Percentiles rank a stretch among this genome's conserved stretches.
phyloP scores from a whole-genome alignment of 2,888 invertebrate genomes.

The Saturnia pavonia region DNA sequence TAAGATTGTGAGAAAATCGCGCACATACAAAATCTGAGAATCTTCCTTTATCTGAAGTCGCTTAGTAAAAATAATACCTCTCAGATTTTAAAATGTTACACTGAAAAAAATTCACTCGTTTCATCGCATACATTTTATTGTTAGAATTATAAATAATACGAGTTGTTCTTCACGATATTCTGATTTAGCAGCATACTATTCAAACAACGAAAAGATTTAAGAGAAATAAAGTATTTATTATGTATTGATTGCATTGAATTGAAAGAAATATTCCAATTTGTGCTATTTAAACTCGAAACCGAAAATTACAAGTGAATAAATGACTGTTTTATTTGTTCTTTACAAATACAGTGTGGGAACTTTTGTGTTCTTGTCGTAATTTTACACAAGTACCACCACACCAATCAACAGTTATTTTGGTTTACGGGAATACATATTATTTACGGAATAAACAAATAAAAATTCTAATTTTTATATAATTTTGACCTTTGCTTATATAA shows the following conservation, averaged over 20 bases:
- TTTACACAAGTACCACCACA: too few relatives aligned
- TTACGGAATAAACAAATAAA: background rate
- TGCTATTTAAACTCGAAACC: slow-evolving; percentile 8
- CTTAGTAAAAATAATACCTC: background rate
- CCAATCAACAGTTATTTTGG: background rate
- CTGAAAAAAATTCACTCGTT: background rate
- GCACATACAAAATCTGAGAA: too few relatives aligned
- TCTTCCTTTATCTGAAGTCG: too few relatives aligned
- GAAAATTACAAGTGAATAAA: slow-evolving; percentile 17
- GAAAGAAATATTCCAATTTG: slow-evolving; percentile 15
- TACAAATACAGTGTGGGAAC: background rate
- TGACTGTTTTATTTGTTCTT: slow-evolving; percentile 14
- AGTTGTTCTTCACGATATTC: background rate
- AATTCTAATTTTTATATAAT: background rate
- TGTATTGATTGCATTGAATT: background rate
- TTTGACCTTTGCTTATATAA: too few relatives aligned
- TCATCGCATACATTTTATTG: slow-evolving; percentile 9
- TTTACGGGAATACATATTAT: background rate
- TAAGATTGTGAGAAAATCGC: too few relatives aligned
- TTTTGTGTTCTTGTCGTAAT: background rate
- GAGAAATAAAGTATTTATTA: slow-evolving; percentile 16
- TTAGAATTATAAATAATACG: slow-evolving; percentile 7
- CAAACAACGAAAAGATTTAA: background rate
- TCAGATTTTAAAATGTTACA: background rate
- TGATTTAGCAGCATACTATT: slow-evolving; percentile 1